Conservation (phyloP, 2,888 invertebrate species). For the Eucera pruinosa region DNA sequence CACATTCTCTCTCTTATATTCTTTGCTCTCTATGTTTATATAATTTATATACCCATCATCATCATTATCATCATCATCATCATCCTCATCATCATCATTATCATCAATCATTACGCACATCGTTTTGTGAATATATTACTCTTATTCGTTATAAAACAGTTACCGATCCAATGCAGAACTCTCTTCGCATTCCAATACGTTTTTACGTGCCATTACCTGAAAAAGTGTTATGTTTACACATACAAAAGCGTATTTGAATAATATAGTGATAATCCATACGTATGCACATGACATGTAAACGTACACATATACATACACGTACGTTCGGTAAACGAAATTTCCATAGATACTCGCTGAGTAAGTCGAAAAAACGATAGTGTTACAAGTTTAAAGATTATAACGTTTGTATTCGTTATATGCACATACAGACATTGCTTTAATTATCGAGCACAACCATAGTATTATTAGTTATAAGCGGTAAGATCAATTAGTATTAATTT, state of each 20-base stretch:
- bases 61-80: slow-evolving; percentile 52
- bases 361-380: slow-evolving; percentile 49
- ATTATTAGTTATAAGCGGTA: slow-evolving; percentile 55
- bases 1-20: slow-evolving; percentile 43
- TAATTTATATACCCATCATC: slow-evolving; percentile 62
- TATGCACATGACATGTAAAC: neutral
- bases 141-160: slow-evolving; percentile 71
- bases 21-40: slow-evolving; percentile 44
- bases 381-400: slow-evolving; percentile 63
- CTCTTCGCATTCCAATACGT: slow-evolving; percentile 43
- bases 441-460: slow-evolving; percentile 70
- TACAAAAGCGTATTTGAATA: slow-evolving; percentile 68
- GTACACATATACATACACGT: slow-evolving; percentile 12
- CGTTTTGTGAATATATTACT: slow-evolving; percentile 71
- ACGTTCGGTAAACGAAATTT: slow-evolving; percentile 45
- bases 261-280: slow-evolving; percentile 47
- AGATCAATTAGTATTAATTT: slow-evolving; percentile 53
- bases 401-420: slow-evolving; percentile 21
- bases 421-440: slow-evolving; percentile 54
- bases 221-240: slow-evolving; percentile 61
- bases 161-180: slow-evolving; percentile 61
- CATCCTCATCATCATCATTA: slow-evolving; percentile 58
- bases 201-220: slow-evolving; percentile 58
- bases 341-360: slow-evolving; percentile 46
- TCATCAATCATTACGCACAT: slow-evolving; percentile 46